These are phyloP conservation scores for Itoplectis maculator DNA, from an alignment of 2,888 invertebrate genomes.

Conservation along the genomic window DNA sequence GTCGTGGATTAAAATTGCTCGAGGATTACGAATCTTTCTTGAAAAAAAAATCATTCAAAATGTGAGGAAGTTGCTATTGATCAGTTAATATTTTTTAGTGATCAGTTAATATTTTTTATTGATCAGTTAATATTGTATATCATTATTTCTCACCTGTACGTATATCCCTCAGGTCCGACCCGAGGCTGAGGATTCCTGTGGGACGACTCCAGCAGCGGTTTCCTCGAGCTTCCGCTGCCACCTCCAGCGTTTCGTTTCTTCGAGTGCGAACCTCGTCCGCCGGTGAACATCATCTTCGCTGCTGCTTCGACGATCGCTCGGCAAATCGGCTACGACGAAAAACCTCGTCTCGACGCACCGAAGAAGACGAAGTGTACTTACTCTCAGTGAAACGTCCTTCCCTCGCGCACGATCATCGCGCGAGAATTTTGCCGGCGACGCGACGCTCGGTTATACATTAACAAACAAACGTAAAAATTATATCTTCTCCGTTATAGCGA, in stretches of 20 bases:
- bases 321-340: not conserved
- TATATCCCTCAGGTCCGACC: constrained; percentile 79
- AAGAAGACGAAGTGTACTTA: constrained; percentile 27
- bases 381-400: constrained; percentile 33
- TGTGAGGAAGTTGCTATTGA: not conserved
- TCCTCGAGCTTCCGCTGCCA: constrained; percentile 75
- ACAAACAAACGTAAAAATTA: not conserved
- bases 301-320: not conserved
- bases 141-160: constrained; percentile 79
- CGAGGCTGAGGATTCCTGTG: constrained; percentile 74
- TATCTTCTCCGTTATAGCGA: not conserved
- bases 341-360: not conserved
- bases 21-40: too few species aligned
- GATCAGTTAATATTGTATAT: too few species aligned
- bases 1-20: too few species aligned
- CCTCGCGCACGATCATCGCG: constrained; percentile 28
- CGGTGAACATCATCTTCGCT: constrained; percentile 89
- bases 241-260: constrained; percentile 85
- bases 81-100: not conserved
- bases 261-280: constrained; percentile 86
- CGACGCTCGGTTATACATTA: not conserved
- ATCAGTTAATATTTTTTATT: too few species aligned
- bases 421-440: too few species aligned
- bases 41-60: not conserved
- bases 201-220: constrained; percentile 73